Base-by-base conservation (phyloP, 37 sponge, comb jelly and placozoan species). In the Petrosia ficiformis region DNA sequence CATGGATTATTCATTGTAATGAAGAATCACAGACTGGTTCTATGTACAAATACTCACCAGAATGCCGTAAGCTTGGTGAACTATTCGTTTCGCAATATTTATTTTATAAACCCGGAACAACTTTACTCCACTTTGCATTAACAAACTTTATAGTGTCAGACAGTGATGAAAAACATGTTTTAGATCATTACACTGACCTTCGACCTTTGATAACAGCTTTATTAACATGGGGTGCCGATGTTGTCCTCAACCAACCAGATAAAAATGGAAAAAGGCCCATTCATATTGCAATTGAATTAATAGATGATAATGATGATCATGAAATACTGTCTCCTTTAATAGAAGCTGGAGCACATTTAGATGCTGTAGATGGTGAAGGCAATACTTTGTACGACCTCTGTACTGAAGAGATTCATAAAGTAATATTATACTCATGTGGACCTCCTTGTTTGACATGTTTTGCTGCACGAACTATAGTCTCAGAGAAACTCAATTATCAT, bases 121-220 rank as follows among this genome's bases (percentile, higher is more conserved):
- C 82, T 25, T 78, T 90, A 22, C 91, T 90, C 30, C 91, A 90
- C 66, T 82, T 86, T 31, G 74, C 86, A 19, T 76, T 90, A 5
- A 66, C 70, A 21, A 75, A 82, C 69, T 71, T 83, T 43, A 44
- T 39, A 0, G 59, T 82, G 5, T 32, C 44, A 3, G 75, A 73
- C 14, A 71, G 79, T 8, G 57, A 76, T 0, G 64, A 43, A 0
- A 22, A 33, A 2, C n/a, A 43, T 2, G 36, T 85, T 1, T 65
- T 70, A n/a, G 74, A 73, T 36, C 74, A 78, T 37, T 81, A 74
- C 66, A 22, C 66, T 2, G 57, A 68, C 35, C 59, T 85, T 1
- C 34, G 25, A 6, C 57, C 24, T 1, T 65, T 90, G 10, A 48
- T 90, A 8, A 34, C 65, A 22, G 86, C 91, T 0, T 71, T 90